These are phyloP conservation scores for Porites lobata DNA, from an alignment of 92 coral and sea anemone species.

Conservation along the genomic window DNA sequence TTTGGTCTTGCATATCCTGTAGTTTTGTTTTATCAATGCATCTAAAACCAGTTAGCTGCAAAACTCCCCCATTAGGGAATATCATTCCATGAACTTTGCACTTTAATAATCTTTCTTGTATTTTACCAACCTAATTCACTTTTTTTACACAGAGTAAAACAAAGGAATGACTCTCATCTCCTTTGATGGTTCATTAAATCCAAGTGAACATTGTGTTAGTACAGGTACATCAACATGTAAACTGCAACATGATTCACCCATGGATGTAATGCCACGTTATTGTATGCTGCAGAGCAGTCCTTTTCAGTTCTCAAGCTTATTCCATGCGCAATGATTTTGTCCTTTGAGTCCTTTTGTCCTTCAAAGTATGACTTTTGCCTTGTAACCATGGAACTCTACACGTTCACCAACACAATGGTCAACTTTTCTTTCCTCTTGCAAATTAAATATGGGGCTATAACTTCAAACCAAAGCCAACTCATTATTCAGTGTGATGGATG, in stretches of 20 bases:
- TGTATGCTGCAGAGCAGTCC: background rate
- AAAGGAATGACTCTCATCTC: background rate
- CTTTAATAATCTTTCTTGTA: too few species aligned
- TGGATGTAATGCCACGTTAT: background rate
- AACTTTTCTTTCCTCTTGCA: background rate
- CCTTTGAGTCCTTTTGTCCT: background rate
- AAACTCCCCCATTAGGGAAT: too few species aligned
- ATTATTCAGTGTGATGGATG: background rate
- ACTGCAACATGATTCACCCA: too few species aligned
- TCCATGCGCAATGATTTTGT: background rate
- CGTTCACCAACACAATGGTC: background rate
- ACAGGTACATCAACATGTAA: too few species aligned
- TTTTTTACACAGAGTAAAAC: background rate
- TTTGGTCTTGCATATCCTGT: too few species aligned
- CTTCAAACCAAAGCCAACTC: background rate
- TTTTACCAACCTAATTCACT: background rate
- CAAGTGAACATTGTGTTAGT: background rate
- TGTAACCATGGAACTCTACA: background rate
- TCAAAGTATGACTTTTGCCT: background rate
- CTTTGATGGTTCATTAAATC: background rate
- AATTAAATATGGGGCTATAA: background rate
- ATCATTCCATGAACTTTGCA: background rate
- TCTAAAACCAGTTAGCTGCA: background rate
- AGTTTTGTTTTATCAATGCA: too few species aligned
- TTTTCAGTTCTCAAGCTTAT: conserved; percentile 8